Conservation (phyloP, 1,140 invertebrate genomes). For the Maniola jurtina region DNA sequence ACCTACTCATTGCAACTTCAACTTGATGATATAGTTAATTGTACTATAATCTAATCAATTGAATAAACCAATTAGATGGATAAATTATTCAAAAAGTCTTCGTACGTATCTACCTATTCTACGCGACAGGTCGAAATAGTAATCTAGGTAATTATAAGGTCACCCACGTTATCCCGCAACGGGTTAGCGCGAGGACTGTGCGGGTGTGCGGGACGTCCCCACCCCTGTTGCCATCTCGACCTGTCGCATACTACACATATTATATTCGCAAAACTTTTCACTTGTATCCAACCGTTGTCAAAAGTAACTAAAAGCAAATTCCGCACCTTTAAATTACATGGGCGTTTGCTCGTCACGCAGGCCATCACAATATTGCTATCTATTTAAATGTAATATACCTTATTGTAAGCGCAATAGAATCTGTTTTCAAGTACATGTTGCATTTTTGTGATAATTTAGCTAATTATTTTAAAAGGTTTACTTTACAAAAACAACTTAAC, state of each 20-base stretch:
- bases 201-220: too few relatives aligned
- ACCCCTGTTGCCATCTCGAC: too few relatives aligned
- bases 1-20: too few relatives aligned
- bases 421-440: slow-evolving; percentile 6
- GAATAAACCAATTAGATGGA: too few relatives aligned
- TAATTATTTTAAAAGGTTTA: slow-evolving; percentile 9
- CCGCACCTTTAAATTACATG: slow-evolving; percentile 55
- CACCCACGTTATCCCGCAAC: too few relatives aligned
- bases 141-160: too few relatives aligned
- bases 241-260: background rate
- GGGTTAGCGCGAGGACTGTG: too few relatives aligned
- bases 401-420: slow-evolving; percentile 1
- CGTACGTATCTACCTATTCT: too few relatives aligned
- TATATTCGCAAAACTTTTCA: background rate
- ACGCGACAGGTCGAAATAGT: too few relatives aligned
- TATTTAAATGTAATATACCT: background rate
- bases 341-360: slow-evolving; percentile 54
- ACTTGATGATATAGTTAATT: too few relatives aligned
- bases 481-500: background rate
- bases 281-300: background rate
- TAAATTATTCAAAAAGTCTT: too few relatives aligned
- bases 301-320: slow-evolving; percentile 26
- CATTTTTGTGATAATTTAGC: background rate
- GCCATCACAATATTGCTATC: slow-evolving; percentile 4
- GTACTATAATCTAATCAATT: too few relatives aligned